Conservation (phyloP, 2,888 invertebrate species). For the Saturnia japonica region DNA sequence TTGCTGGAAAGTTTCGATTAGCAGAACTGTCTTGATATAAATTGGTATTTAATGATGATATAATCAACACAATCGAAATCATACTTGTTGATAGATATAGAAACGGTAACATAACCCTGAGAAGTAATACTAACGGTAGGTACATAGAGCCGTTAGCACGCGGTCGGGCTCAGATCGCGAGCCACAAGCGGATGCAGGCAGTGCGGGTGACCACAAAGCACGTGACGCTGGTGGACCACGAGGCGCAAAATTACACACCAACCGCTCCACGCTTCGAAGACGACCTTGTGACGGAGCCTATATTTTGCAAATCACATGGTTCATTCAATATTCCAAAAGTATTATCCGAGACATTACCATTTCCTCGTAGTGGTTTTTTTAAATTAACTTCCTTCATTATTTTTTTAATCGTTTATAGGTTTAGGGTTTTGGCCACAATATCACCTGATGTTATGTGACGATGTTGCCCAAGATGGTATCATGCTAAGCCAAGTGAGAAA, state of each 20-base stretch:
- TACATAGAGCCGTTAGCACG: conserved; percentile 48
- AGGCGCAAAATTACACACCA: conserved; percentile 73
- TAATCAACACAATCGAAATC: not conserved
- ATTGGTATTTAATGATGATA: not conserved
- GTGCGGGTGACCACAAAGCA: conserved; percentile 55
- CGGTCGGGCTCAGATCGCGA: conserved; percentile 46
- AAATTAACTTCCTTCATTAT: too few species aligned
- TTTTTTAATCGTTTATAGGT: too few species aligned
- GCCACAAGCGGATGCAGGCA: conserved; percentile 56
- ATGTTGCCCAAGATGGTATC: too few species aligned
- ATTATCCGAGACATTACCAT: not conserved
- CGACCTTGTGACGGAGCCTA: conserved; percentile 51
- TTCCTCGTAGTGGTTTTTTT: not conserved
- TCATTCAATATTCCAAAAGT: not conserved
- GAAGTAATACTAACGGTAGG: conserved; percentile 58
- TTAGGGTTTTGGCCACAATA: too few species aligned
- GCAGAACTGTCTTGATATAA: not conserved
- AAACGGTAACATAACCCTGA: not conserved
- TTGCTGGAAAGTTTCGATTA: not conserved
- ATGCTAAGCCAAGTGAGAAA: too few species aligned
- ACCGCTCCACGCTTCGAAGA: conserved; percentile 61
- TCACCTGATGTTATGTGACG: too few species aligned
- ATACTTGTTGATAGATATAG: not conserved
- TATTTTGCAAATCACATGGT: not conserved
- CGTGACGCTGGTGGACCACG: conserved; percentile 50